Base-by-base conservation (phyloP, 2,888 invertebrate genomes). In the Lithophane leautieri region DNA sequence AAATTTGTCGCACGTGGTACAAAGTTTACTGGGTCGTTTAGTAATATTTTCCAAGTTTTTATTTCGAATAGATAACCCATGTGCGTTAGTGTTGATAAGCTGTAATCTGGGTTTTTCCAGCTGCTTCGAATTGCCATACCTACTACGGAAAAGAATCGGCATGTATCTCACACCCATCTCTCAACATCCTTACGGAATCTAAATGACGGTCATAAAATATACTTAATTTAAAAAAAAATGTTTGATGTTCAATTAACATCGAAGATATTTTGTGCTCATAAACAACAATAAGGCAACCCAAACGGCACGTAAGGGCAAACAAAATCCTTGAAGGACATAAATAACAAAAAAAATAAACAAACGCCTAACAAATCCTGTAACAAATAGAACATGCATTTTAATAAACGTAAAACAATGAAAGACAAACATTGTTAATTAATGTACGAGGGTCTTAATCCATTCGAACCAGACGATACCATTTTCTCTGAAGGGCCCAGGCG, bases 401-500 rank as follows among this genome's bases (percentile, higher is more conserved):
- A 79, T 68, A 79, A 85, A 82, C 66, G 67, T 34, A n/a, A 76
- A 70, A 67, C 76, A 77, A 76, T 84, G 44, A 76, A 76, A 82
- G 11, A 67, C 79, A 82, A 85, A 82, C 71, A 75, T 75, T 75
- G 75, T 79, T 87, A 85, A 88, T 85, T 88, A 81, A 87, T 81
- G 70, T 74, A 79, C 75, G 67, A 60, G 63, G 71, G 73, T 52
- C 62, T 54, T 84, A 83, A 89, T 88, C 81, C 83, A 87, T 87
- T 87, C 78, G 71, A 54, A 77, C 71, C 76, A 86, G 83, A 85
- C 76, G 79, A 82, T 79, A 85, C 85, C 78, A 69, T 82, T 78
- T 83, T 81, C 74, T 73, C n/a, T 28, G 70, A 70, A 81, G 69
- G 76, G 70, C 67, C 70, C 73, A 79, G 76, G 81, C 78, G 82